Conservation (phyloP, 2,113 vertebrate species). For the Dermatemys mawii region DNA sequence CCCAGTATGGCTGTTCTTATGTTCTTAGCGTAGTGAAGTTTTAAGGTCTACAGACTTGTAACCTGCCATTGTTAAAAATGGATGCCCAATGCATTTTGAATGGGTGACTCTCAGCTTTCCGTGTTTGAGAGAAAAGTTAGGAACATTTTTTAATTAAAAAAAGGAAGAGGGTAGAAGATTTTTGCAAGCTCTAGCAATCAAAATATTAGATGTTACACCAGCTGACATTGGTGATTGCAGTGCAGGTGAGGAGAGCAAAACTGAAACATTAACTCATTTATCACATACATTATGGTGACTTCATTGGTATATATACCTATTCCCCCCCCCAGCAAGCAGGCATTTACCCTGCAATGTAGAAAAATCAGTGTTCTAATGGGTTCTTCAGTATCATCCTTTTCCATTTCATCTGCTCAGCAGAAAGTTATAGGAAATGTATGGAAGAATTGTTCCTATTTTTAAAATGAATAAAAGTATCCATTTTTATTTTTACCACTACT, state of each 20-base stretch:
- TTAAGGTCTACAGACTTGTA: too few species aligned
- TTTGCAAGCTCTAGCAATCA: too few species aligned
- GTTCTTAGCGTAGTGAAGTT: too few species aligned
- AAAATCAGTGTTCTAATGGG: background rate
- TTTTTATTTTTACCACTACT: background rate
- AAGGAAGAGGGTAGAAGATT: background rate
- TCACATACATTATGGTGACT: too few species aligned
- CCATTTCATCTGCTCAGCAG: accelerated
- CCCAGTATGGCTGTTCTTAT: too few species aligned
- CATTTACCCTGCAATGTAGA: background rate
- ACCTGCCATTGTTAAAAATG: background rate
- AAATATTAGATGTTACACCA: too few species aligned
- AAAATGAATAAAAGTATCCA: background rate
- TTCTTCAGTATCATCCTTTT: background rate
- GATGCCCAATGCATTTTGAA: background rate
- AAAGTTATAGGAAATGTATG: accelerated
- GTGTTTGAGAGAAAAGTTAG: background rate
- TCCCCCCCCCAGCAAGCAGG: background rate
- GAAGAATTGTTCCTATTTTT: too few species aligned
- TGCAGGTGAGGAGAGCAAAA: too few species aligned
- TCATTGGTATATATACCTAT: background rate
- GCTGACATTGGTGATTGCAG: too few species aligned
- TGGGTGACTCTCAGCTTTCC: background rate
- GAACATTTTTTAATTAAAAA: background rate
- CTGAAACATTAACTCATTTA: too few species aligned